These are phyloP conservation scores for Neoascia interrupta DNA, from an alignment of 2,888 invertebrate species.

Conservation along the genomic window DNA sequence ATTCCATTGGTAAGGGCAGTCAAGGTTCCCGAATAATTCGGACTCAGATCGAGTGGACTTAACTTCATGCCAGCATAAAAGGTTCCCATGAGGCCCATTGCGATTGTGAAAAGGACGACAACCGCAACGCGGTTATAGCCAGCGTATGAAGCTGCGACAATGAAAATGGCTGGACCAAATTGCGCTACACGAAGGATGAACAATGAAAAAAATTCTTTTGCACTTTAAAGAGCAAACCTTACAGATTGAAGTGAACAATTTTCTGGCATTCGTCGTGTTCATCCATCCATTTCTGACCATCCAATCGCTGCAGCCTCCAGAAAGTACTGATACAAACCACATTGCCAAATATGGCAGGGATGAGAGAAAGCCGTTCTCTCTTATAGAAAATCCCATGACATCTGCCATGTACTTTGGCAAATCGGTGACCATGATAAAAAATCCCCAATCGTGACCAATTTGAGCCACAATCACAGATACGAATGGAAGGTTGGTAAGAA, in stretches of 20 bases:
- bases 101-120: constrained; percentile 83
- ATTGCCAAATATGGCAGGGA: constrained; percentile 83
- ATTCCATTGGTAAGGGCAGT: constrained; percentile 86
- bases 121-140: constrained; percentile 84
- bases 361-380: constrained; percentile 82
- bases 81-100: constrained; percentile 86
- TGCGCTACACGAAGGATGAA: constrained; percentile 80
- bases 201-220: too few species aligned
- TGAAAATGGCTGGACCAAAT: constrained; percentile 84
- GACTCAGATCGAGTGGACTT: constrained; percentile 84
- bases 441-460: constrained; percentile 85
- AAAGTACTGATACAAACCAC: constrained; percentile 82
- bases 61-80: constrained; percentile 85
- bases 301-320: constrained; percentile 86
- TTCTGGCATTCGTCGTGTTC: constrained; percentile 78
- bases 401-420: constrained; percentile 84
- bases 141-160: constrained; percentile 85
- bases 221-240: too few species aligned
- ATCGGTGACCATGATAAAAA: constrained; percentile 84
- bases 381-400: constrained; percentile 83
- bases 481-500: constrained; percentile 86
- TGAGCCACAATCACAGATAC: constrained; percentile 89
- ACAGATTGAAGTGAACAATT: constrained; percentile 82
- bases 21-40: constrained; percentile 84
- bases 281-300: constrained; percentile 83